Evolutionary conservation across 2,888 invertebrate species (phyloP).

Genomic region (Pyralis farinalis): DNA sequence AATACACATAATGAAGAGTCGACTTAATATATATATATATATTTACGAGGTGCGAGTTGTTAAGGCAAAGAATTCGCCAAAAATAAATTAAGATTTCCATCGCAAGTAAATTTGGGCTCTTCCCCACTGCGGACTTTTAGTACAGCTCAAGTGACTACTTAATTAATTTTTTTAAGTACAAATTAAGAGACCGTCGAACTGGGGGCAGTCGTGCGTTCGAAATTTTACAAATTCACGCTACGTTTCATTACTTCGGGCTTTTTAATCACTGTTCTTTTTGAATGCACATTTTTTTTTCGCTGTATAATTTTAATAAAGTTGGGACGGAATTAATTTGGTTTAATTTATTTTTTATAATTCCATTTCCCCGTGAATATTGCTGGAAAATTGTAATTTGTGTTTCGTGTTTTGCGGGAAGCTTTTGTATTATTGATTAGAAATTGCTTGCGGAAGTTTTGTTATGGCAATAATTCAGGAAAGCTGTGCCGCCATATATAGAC

Average conservation of each 20-base stretch:
- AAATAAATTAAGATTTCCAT: no score
- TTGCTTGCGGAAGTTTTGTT: no score
- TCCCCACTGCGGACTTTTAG: conserved; percentile 35
- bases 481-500: no score
- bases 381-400: no score
- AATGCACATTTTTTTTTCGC: conserved; percentile 7
- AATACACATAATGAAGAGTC: no score
- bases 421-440: no score
- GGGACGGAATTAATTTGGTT: conserved; percentile 13
- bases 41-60: no score
- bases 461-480: no score
- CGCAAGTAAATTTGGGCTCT: no score
- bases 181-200: conserved; percentile 46
- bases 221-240: conserved; percentile 61
- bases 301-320: conserved; percentile 4
- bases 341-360: conserved; percentile 13
- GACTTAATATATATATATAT: no score
- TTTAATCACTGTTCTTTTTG: conserved; percentile 54
- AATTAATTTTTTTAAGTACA: conserved; percentile 67
- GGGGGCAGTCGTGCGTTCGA: conserved; percentile 50
- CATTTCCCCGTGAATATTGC: not conserved
- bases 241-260: conserved; percentile 58
- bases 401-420: no score
- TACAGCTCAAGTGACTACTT: conserved; percentile 60
- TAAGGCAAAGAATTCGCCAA: no score